Base-by-base conservation (phyloP, 2,113 vertebrate species). In the Morone chrysops region DNA sequence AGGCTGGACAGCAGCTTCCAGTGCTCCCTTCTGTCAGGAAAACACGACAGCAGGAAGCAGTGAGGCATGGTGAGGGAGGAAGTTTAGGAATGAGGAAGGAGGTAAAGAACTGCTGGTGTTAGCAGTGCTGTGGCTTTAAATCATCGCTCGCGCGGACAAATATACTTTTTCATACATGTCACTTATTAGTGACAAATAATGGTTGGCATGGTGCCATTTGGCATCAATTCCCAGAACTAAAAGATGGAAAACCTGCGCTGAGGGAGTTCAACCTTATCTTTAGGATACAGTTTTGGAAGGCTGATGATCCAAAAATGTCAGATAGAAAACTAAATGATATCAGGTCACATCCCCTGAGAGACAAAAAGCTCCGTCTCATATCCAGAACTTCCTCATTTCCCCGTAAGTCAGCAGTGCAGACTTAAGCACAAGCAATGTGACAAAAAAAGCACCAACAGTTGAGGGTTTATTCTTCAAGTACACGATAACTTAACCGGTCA, bases 1-100 rank as follows among this genome's bases (percentile, higher is more conserved):
- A 99, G 93, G 82, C 96, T 97, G 76, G 96, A 97, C 82, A 99
- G 95, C 62, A 99, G 94, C 90, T 97, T 98, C 98, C 98, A 99
- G 17, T 96, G 98, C 70, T 99, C 98, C 81, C 93, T 96, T 88
- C 98, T 99, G 93, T 12, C 18, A 38, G 31, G 80, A 54, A 2
- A 67, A 74, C 70, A 78, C 51, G 4, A 8, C 50, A 70, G 20
- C 48, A 86, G 63, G 69, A 77, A 75, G 31, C 22, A 57, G 65
- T 2, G 20, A 78, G 61, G 11, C 10, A 43, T 8, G 9, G 40
- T 5, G 41, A 69, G 9, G 25, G 2, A 38, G 69, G 54, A 73
- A 1, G 1, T 57, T 71, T 40, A 80, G 70, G 59, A 81, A 86
- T 66, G 74, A 85, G 78, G 79, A 51, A 87, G 75, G 56, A 73